phyloP scores from a whole-genome alignment of 2,113 vertebrate genomes.

The Aegypius monachus region DNA sequence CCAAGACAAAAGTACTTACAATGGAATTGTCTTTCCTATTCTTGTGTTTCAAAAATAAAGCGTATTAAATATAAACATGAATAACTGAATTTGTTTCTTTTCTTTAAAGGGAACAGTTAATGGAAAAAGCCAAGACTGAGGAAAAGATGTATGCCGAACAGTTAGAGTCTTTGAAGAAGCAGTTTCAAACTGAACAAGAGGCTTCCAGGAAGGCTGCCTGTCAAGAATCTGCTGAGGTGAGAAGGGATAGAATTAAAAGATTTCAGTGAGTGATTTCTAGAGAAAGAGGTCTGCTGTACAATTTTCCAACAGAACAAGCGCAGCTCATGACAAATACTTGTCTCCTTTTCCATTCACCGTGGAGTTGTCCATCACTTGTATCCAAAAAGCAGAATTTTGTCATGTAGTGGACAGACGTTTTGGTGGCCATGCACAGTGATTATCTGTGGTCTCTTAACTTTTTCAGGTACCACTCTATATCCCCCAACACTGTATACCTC shows the following conservation, averaged over 20 bases:
- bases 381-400: neutral
- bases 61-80: neutral
- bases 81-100: neutral
- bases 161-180: slow-evolving; percentile 62
- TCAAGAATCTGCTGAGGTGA: slow-evolving; percentile 63
- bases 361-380: neutral
- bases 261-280: neutral
- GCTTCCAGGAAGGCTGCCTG: slow-evolving; percentile 47
- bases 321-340: neutral
- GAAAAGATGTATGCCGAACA: slow-evolving; percentile 49
- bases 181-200: slow-evolving; percentile 66
- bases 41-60: neutral
- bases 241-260: neutral
- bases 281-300: neutral
- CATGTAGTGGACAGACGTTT: neutral
- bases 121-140: slow-evolving; percentile 57
- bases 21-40: neutral
- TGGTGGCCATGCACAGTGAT: neutral
- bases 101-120: slow-evolving; percentile 61
- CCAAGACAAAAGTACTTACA: neutral
- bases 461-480: neutral
- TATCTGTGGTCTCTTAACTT: neutral
- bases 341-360: neutral
- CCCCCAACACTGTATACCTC: neutral
- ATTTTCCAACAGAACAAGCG: neutral